Evolutionary conservation across 2,113 vertebrate species (phyloP), one percentile per base, ranked within the genome.

Genomic region (Charina bottae): DNA sequence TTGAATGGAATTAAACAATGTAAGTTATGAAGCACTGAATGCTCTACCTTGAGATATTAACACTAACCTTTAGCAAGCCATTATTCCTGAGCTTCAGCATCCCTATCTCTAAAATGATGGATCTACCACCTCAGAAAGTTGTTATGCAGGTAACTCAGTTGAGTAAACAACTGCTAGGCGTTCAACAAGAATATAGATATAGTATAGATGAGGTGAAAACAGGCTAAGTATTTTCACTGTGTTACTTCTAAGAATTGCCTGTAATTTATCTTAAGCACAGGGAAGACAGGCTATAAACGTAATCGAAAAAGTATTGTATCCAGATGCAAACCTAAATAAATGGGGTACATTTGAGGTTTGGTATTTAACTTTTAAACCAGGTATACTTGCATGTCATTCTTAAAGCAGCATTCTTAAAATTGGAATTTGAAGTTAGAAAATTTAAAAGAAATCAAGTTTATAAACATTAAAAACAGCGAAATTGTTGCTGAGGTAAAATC

Each of bases 401-500:
- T 92, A 93, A 89, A 58, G 94, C 0, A 6, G n/a, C 92, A 85
- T 87, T 78, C 19, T 0, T 0, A 78, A 85, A 17, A 33, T 23
- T n/a, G 33, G 87, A 95, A 93, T 89, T 91, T 85, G 87, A 90
- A 89, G 90, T 89, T 59, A 92, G 83, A 87, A 46, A 68, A 42
- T 91, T 6, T 59, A 64, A 87, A 62, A 85, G 68, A 95, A 95
- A 93, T 62, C 83, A 86, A 87, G 93, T 68, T 60, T 94, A 87
- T 91, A 93, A 94, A 58, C 19, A 93, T 94, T 89, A 90, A 83
- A 91, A 59, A 62, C 15, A 0, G 53, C 90, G 92, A 83, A 83
- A 64, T 89, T 28, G 59, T 23, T 93, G 62, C 90, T 78, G 90
- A 88, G 86, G 90, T 93, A 94, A 94, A 94, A 93, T 95, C 89